Percentiles rank a stretch among this genome's conserved stretches.
Evolutionary conservation across 2,888 invertebrate species (phyloP).

Genomic region (Eremobia ochroleuca): DNA sequence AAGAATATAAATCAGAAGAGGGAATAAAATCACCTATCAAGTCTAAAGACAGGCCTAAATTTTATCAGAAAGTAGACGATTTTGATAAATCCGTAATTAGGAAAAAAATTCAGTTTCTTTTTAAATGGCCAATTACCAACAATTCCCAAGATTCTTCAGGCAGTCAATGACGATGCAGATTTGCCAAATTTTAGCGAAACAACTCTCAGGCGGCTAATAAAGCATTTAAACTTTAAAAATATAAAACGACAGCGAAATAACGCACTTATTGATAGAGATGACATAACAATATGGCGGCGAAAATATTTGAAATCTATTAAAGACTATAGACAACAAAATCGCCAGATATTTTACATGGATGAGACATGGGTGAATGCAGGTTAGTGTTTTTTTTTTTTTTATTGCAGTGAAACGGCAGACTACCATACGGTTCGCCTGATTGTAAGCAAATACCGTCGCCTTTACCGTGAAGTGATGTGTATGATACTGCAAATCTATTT

Average conservation of each 20-base stretch:
- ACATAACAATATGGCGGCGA: slow-evolving; percentile 24
- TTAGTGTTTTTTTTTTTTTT: slow-evolving; percentile 10
- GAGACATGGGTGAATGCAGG: slow-evolving; percentile 24
- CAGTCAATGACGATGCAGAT: slow-evolving; percentile 34
- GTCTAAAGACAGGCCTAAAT: slow-evolving; percentile 5
- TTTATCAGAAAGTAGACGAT: slow-evolving; percentile 21
- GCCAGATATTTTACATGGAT: slow-evolving; percentile 33
- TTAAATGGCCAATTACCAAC: slow-evolving; percentile 36
- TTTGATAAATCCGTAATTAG: slow-evolving; percentile 14
- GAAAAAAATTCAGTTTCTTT: slow-evolving; percentile 23
- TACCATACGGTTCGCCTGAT: slow-evolving; percentile 24
- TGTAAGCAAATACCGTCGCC: slow-evolving; percentile 20
- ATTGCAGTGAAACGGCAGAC: slow-evolving; percentile 25
- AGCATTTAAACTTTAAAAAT: too few relatives aligned
- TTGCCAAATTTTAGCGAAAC: slow-evolving; percentile 25
- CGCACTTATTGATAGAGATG: slow-evolving; percentile 17
- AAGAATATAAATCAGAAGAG: slow-evolving; percentile 29
- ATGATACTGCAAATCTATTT: slow-evolving; percentile 38
- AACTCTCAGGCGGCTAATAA: too few relatives aligned
- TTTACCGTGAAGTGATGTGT: slow-evolving; percentile 36
- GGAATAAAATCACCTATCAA: slow-evolving; percentile 28
- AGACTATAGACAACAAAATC: slow-evolving; percentile 21
- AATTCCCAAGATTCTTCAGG: slow-evolving; percentile 35
- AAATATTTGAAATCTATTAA: slow-evolving; percentile 31
- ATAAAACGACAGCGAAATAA: too few relatives aligned